A percentile compares a stretch with the other conserved stretches of the same genome.
Conservation (phyloP, 2,888 invertebrate species). For the Cephus runcator region DNA sequence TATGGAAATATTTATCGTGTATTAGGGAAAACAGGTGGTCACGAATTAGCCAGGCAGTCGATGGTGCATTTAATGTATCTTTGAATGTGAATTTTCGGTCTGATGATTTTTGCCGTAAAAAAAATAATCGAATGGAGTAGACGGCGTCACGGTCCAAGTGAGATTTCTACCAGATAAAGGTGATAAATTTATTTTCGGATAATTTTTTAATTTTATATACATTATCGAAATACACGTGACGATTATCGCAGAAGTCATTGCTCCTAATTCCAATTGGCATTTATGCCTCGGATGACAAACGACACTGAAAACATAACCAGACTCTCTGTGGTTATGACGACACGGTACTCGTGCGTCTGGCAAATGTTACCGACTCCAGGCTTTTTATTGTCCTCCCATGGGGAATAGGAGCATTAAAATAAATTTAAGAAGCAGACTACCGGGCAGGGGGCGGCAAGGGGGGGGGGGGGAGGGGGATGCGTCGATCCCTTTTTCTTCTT, state of each 20-base stretch:
- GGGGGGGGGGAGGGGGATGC: too few relatives aligned
- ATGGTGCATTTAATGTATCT: too few relatives aligned
- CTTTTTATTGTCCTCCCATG: conserved; percentile 12
- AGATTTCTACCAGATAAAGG: too few relatives aligned
- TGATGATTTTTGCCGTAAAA: too few relatives aligned
- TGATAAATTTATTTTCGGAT: too few relatives aligned
- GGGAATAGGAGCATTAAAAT: conserved; percentile 16
- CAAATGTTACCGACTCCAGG: conserved; percentile 15
- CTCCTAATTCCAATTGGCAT: background rate
- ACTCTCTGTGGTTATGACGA: background rate
- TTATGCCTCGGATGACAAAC: background rate
- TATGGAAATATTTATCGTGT: background rate
- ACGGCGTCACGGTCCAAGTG: too few relatives aligned
- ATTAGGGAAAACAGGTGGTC: too few relatives aligned
- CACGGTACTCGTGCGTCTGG: conserved; percentile 11
- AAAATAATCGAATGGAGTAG: too few relatives aligned
- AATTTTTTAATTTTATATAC: too few relatives aligned
- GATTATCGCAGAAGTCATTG: background rate
- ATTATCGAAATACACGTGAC: too few relatives aligned
- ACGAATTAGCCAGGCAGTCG: too few relatives aligned
- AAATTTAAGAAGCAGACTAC: conserved; percentile 13
- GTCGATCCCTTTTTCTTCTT: background rate
- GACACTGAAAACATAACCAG: background rate
- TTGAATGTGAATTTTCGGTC: too few relatives aligned
- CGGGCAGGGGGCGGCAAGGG: background rate